Evolutionary conservation across 2,113 vertebrate species (phyloP).

Genomic region (Etheostoma spectabile): DNA sequence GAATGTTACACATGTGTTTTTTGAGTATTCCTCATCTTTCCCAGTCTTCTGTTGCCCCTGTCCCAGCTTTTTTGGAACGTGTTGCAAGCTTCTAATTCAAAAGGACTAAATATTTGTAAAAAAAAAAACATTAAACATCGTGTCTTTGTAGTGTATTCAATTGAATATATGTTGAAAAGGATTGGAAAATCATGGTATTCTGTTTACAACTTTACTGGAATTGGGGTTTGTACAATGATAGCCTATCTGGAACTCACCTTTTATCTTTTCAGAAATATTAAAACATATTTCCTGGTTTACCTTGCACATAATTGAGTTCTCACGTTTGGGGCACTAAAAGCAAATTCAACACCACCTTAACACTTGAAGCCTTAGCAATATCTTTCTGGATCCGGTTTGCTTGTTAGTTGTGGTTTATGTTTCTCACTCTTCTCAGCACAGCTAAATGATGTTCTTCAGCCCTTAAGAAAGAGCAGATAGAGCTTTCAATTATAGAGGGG

Average conservation of each 20-base stretch:
- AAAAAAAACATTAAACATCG: no score
- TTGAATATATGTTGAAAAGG: no score
- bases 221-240: not conserved
- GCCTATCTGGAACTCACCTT: slow-evolving; percentile 16
- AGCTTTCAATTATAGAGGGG: not conserved
- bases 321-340: not conserved
- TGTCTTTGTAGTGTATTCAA: no score
- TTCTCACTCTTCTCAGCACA: not conserved
- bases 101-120: no score
- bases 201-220: no score
- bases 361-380: not conserved
- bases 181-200: no score
- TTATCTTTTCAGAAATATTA: slow-evolving; percentile 18
- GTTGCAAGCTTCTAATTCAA: no score
- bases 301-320: not conserved
- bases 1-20: no score
- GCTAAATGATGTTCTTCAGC: not conserved
- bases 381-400: not conserved
- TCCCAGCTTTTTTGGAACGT: no score
- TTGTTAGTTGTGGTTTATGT: not conserved
- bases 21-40: no score
- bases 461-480: not conserved
- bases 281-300: not conserved
- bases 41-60: no score
- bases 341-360: not conserved